A percentile compares a stretch with the other conserved stretches of the same genome.
Conservation (phyloP, 1,140 invertebrate species). For the Aphidius ervi region DNA sequence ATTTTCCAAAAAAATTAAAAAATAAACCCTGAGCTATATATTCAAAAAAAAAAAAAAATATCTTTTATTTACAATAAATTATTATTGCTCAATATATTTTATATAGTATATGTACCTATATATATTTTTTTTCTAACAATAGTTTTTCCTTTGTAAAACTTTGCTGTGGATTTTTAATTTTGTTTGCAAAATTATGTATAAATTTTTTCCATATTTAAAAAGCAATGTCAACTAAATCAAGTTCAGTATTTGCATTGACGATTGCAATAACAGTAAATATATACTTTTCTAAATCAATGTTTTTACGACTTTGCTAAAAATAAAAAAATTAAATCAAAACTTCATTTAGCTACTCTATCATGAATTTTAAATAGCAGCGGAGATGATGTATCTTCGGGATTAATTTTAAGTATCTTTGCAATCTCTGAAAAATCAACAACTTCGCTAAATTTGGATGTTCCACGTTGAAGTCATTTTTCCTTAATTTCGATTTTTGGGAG, state of each 20-base stretch:
- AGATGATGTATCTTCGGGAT: constrained; percentile 53
- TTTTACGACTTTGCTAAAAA: constrained; percentile 57
- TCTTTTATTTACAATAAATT: no score
- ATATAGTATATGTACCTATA: no score
- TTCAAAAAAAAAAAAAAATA: no score
- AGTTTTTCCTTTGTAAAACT: no score
- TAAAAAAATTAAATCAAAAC: constrained; percentile 22
- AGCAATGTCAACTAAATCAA: constrained; percentile 64
- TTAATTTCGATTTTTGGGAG: constrained; percentile 49
- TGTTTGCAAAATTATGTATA: no score
- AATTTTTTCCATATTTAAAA: constrained; percentile 57
- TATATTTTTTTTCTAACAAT: no score
- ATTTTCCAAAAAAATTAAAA: no score
- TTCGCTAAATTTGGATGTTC: constrained; percentile 46
- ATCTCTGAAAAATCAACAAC: constrained; percentile 61
- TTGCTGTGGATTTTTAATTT: no score
- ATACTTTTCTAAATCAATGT: constrained; percentile 63
- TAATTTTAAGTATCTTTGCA: constrained; percentile 59
- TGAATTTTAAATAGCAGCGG: constrained; percentile 67
- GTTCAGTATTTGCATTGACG: constrained; percentile 59
- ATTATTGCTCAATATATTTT: no score
- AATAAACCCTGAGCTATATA: no score
- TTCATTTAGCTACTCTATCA: constrained; percentile 55
- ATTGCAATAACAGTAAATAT: constrained; percentile 65
- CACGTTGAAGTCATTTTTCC: constrained; percentile 48